These are phyloP conservation scores for Typhlichthys subterraneus DNA, from an alignment of 2,797 vertebrate genomes.

Conservation along the genomic window DNA sequence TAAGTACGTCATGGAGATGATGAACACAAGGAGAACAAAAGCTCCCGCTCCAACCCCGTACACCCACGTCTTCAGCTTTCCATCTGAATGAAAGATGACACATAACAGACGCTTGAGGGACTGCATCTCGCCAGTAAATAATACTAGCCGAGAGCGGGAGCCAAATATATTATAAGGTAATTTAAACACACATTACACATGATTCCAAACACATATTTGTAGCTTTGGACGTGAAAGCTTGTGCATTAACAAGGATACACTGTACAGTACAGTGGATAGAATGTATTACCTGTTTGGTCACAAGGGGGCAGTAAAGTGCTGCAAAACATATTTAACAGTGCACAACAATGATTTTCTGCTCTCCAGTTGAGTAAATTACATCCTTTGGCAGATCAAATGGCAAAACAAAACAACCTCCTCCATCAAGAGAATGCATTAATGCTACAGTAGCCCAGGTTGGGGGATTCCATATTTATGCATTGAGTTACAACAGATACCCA, in stretches of 20 bases:
- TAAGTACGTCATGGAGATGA: slow-evolving; percentile 98
- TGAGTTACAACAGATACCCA: too few relatives aligned
- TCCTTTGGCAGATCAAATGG: not conserved
- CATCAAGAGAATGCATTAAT: not conserved
- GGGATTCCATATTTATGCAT: too few relatives aligned
- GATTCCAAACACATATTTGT: too few relatives aligned
- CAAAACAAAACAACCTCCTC: not conserved
- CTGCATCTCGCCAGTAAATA: not conserved
- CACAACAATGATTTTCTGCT: not conserved
- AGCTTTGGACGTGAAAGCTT: too few relatives aligned
- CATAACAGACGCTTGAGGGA: not conserved
- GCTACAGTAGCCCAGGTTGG: too few relatives aligned
- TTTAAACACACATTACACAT: too few relatives aligned
- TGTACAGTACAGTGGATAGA: not conserved
- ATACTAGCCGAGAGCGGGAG: not conserved
- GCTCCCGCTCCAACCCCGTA: slow-evolving; percentile 96
- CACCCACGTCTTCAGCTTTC: slow-evolving; percentile 98
- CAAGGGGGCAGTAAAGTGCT: slow-evolving; percentile 35
- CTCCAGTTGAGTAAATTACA: not conserved
- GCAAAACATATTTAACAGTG: not conserved
- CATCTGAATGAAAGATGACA: slow-evolving; percentile 84
- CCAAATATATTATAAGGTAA: too few relatives aligned
- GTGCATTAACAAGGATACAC: not conserved
- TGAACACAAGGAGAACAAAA: slow-evolving; percentile 93
- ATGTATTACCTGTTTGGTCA: slow-evolving; percentile 2